Evolutionary conservation across 2,113 vertebrate species (phyloP).

Genomic region (Isichthys henryi): DNA sequence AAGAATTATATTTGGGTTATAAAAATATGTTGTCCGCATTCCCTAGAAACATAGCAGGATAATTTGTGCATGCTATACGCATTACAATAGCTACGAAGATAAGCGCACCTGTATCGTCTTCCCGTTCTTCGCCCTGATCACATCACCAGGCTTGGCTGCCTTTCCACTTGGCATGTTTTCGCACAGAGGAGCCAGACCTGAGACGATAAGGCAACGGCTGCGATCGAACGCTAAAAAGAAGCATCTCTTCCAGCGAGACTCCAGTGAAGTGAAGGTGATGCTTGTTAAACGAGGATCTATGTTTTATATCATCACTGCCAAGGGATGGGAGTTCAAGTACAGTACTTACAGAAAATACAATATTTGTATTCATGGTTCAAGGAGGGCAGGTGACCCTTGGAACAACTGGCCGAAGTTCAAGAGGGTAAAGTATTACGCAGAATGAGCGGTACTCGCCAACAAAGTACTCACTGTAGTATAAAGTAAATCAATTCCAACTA

Average conservation of each 20-base stretch:
- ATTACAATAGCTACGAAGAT: neutral
- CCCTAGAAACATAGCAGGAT: neutral
- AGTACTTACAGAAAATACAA: neutral
- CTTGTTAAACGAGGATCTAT: neutral
- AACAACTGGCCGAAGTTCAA: too few species aligned
- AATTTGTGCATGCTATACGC: neutral
- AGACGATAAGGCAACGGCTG: neutral
- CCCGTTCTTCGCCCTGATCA: conserved; percentile 83
- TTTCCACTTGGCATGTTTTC: conserved; percentile 96
- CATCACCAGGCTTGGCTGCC: conserved; percentile 91
- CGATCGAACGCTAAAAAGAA: neutral
- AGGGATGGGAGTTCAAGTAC: neutral
- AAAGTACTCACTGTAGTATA: neutral
- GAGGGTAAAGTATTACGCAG: too few species aligned
- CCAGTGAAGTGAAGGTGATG: neutral
- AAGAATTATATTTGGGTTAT: neutral
- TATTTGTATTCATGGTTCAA: neutral
- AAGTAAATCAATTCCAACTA: neutral
- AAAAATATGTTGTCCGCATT: neutral
- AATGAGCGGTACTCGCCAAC: neutral
- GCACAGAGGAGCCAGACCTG: conserved; percentile 86
- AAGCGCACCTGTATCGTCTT: conserved; percentile 91
- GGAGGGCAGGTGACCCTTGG: neutral
- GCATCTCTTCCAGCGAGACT: neutral
- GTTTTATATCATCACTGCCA: neutral